Base-by-base conservation (phyloP, 2,797 vertebrate species). In the Remorina albescens region DNA sequence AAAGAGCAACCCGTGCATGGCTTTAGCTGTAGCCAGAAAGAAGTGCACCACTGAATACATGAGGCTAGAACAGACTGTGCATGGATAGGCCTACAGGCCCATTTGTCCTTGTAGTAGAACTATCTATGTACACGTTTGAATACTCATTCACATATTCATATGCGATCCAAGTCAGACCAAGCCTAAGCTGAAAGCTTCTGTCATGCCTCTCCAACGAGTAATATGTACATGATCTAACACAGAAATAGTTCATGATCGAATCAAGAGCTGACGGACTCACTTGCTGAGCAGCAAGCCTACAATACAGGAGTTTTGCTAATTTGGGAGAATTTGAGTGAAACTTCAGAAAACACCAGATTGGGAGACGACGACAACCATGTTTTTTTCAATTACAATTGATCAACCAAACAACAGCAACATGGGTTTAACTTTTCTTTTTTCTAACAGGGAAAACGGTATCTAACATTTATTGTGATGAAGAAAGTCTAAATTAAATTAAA, bases 21-120 rank as follows among this genome's bases (percentile, higher is more conserved):
- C 32, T 75, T 57, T 53, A 16, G 23, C 37, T 47, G 16, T n/a
- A 49, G 65, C 53, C 67, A 66, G 74, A 30, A 64, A 63, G 39
- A 51, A 56, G 55, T 62, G 39, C n/a, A 59, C 49, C 6, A 5
- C 25, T 64, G 25, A 30, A 36, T 32, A 3, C 6, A 6, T 30
- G 6, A 30, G 6, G 32, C 51, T 32, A 28, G 18, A 0, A 10
- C 9, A 42, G 11, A 30, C 57, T 13, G 28, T 46, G 16, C 16
- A 56, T 16, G 26, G 16, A 25, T 4, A 23, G 23, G 26, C 34
- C 9, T 25, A 21, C 8, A 60, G 39, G 39, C 9, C 19, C n/a
- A 6, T 44, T 18, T 54, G 32, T 19, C 34, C 25, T 34, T 61
- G 1, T 47, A 19, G 12, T 42, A 51, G 23, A 39, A 32, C 23